These are phyloP conservation scores for Vespertilio murinus DNA, from an alignment of 2,797 vertebrate genomes.

Conservation along the genomic window DNA sequence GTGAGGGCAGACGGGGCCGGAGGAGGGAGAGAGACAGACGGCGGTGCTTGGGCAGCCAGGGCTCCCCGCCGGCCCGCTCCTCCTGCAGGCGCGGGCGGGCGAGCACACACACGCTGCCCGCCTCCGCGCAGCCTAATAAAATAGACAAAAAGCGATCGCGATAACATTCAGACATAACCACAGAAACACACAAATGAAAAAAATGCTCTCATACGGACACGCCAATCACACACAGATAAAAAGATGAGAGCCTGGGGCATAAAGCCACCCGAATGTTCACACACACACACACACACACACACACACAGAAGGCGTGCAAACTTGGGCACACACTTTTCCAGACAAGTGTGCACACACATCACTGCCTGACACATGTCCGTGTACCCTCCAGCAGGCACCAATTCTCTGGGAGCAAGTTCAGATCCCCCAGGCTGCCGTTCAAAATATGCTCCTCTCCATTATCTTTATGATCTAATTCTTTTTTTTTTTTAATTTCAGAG, in stretches of 20 bases:
- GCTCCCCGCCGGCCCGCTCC: neutral
- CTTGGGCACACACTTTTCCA: neutral
- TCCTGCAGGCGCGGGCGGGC: neutral
- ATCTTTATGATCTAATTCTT: neutral
- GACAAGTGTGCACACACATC: neutral
- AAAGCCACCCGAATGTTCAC: slow-evolving; percentile 2
- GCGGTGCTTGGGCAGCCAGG: slow-evolving; percentile 39
- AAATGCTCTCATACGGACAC: neutral
- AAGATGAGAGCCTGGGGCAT: neutral
- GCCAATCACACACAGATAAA: slow-evolving; percentile 33
- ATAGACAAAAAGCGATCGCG: slow-evolving; percentile 13
- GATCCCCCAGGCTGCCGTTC: neutral
- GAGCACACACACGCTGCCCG: neutral
- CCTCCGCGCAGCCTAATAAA: slow-evolving; percentile 24
- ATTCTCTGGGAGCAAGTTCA: neutral
- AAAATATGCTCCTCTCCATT: neutral
- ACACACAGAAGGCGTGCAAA: neutral
- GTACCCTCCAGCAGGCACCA: neutral
- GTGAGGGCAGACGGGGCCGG: slow-evolving; percentile 65
- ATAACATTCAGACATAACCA: slow-evolving; percentile 20
- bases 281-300: no score
- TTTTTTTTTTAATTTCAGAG: no score
- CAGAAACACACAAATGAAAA: slow-evolving; percentile 60
- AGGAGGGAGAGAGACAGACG: slow-evolving; percentile 67
- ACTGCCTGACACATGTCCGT: neutral